phyloP scores from a whole-genome alignment of 2,888 invertebrate genomes.

The Colostygia pectinataria region DNA sequence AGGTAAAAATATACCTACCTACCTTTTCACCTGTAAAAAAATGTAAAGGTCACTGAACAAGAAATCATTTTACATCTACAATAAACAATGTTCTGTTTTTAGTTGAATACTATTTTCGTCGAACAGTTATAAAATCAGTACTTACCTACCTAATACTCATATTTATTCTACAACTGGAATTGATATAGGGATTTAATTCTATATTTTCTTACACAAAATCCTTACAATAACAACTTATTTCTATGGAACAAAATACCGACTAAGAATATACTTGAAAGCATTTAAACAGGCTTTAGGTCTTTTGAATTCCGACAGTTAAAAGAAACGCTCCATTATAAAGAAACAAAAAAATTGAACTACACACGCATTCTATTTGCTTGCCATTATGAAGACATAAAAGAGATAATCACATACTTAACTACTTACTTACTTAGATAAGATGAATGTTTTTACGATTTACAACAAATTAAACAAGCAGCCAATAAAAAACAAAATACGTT shows the following conservation, averaged over 20 bases:
- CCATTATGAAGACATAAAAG: too few species aligned
- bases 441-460: too few species aligned
- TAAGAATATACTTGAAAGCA: neutral
- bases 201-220: slow-evolving; percentile 6
- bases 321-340: neutral
- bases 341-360: neutral
- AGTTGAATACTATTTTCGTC: too few species aligned
- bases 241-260: neutral
- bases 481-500: too few species aligned
- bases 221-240: slow-evolving; percentile 5
- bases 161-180: slow-evolving; percentile 12
- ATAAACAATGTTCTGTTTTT: too few species aligned
- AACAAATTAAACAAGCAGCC: too few species aligned
- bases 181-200: slow-evolving; percentile 3
- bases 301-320: neutral
- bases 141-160: neutral
- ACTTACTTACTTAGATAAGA: too few species aligned
- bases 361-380: too few species aligned
- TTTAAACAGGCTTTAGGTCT: neutral
- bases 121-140: slow-evolving; percentile 1
- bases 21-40: too few species aligned
- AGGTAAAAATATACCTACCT: too few species aligned
- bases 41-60: neutral
- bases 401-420: too few species aligned
- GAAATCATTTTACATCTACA: too few species aligned